Percentiles rank a stretch among this genome's conserved stretches.
phyloP scores from a whole-genome alignment of 2,888 invertebrate genomes.

The Galerucella calmariensis region DNA sequence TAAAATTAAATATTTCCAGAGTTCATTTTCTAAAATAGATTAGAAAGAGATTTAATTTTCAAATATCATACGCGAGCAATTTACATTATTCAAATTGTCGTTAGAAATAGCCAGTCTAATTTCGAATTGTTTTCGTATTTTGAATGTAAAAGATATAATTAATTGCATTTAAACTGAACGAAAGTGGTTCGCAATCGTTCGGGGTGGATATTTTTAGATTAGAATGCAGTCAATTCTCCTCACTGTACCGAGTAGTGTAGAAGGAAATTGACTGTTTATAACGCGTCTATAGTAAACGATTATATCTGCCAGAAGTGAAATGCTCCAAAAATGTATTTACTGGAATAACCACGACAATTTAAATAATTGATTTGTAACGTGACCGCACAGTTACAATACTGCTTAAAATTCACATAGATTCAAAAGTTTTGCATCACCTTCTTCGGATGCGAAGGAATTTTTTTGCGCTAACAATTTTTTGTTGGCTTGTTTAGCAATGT shows the following conservation, averaged over 20 bases:
- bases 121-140: conserved; percentile 35
- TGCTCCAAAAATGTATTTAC: no score
- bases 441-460: no score
- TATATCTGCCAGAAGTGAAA: no score
- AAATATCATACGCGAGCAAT: background rate
- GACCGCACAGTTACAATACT: no score
- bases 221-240: conserved; percentile 17
- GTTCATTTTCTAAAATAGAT: background rate
- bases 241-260: background rate
- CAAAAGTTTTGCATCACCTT: no score
- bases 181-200: conserved; percentile 29
- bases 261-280: background rate
- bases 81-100: conserved; percentile 7
- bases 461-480: no score
- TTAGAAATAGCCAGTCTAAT: conserved; percentile 29
- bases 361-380: no score
- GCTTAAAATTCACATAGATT: no score
- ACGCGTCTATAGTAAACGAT: no score
- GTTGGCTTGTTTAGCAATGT: no score
- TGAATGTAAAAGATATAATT: conserved; percentile 35
- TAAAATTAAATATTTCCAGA: background rate
- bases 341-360: no score
- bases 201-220: conserved; percentile 27
- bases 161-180: conserved; percentile 29
- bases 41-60: background rate